phyloP scores from a whole-genome alignment of 2,113 vertebrate genomes.

The Tetrax tetrax region DNA sequence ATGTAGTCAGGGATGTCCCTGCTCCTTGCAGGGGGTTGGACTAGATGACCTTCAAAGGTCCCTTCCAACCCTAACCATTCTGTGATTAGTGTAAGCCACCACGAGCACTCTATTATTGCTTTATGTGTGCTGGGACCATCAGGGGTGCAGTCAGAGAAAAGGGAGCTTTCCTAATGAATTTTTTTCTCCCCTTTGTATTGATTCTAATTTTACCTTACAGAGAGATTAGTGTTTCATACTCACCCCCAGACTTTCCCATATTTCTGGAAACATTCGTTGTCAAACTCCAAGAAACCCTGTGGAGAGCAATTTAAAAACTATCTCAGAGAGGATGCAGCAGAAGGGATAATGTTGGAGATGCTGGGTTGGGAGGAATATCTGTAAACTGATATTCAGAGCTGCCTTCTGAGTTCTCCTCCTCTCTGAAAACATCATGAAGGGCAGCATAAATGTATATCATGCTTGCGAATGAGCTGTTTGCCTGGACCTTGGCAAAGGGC shows the following conservation, averaged over 20 bases:
- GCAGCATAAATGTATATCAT: fast-evolving
- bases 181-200: not conserved
- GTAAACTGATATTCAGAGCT: not conserved
- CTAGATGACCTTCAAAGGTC: too few species aligned
- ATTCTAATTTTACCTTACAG: not conserved
- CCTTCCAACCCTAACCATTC: too few species aligned
- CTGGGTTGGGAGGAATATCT: not conserved
- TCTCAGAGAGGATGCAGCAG: not conserved
- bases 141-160: not conserved
- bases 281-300: conserved; percentile 78
- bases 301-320: not conserved
- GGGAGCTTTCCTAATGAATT: not conserved
- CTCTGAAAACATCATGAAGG: not conserved
- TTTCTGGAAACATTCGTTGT: conserved; percentile 76
- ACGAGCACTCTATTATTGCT: fast-evolving
- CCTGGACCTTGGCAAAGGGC: not conserved
- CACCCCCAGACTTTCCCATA: conserved; percentile 88
- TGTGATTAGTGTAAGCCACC: not conserved
- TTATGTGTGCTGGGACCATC: not conserved
- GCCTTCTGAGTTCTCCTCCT: not conserved
- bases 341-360: not conserved
- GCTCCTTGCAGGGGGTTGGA: too few species aligned
- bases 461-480: not conserved
- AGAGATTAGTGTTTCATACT: conserved; percentile 30
- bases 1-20: too few species aligned